Conservation (phyloP, 2,113 vertebrate species). For the Pangasianodon hypophthalmus region DNA sequence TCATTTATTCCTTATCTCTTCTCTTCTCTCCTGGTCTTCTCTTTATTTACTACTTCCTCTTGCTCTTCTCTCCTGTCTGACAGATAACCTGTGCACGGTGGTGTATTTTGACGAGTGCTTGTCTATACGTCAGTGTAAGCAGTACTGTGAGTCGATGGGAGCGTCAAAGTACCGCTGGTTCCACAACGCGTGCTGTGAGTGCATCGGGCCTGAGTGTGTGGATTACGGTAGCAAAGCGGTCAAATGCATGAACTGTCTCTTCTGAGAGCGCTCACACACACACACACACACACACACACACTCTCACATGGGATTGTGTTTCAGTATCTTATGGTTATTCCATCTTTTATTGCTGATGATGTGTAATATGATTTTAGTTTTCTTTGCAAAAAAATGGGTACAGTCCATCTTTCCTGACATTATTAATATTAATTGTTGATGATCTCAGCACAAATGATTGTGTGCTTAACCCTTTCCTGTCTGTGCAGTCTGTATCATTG, state of each 20-base stretch:
- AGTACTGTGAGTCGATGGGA: constrained; percentile 97
- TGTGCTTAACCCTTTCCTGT: not conserved
- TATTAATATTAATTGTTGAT: not conserved
- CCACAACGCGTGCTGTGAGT: constrained; percentile 98
- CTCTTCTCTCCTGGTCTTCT: not conserved
- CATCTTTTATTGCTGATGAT: not conserved
- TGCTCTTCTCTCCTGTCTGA: constrained; percentile 34
- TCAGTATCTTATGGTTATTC: not conserved
- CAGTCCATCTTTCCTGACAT: not conserved
- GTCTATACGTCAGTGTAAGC: constrained; percentile 97
- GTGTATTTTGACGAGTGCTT: constrained; percentile 99
- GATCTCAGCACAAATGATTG: not conserved
- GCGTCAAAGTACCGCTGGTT: constrained; percentile 99
- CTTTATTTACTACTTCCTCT: not conserved
- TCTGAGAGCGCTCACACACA: constrained; percentile 71
- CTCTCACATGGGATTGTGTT: constrained; percentile 9
- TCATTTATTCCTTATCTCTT: not conserved
- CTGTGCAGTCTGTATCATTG: not conserved
- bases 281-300: not conserved
- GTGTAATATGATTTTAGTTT: not conserved
- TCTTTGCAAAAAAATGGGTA: not conserved
- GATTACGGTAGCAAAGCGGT: constrained; percentile 97
- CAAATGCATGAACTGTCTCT: constrained; percentile 97
- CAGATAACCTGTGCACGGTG: constrained; percentile 95
- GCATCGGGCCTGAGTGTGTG: constrained; percentile 93